Evolutionary conservation across 1,140 invertebrate genomes (phyloP), one percentile per base, ranked within the genome.

Genomic region (Octopus bimaculoides): DNA sequence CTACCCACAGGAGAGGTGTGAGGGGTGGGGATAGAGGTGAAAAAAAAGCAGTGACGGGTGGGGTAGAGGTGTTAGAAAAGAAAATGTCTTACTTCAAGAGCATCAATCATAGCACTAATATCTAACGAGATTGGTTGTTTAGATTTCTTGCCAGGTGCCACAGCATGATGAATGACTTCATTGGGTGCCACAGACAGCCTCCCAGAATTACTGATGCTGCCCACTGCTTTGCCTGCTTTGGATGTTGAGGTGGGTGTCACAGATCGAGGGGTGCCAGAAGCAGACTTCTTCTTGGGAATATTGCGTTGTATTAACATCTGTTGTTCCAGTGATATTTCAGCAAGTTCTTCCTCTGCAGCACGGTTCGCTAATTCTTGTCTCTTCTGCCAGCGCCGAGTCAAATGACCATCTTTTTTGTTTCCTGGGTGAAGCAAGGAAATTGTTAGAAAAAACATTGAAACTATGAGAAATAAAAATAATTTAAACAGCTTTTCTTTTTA

Each of bases 241-340:
- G 80, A 77, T 52, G 69, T 56, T 41, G 77, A 74, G 5, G 52
- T 6, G 5, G 61, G 61, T 61, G 20, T 78, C 14, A 54, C 6
- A 4, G 77, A 12, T 20, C n/a, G 41, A 14, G 75, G 55, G 20
- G 66, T 52, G 7, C 56, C 20, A 10, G 26, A 17, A 14, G n/a
- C n/a, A 53, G 66, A 17, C 26, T 71, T 71, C 53, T 79, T 81
- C 66, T 20, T 79, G 54, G 69, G 75, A 4, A 85, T 82, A 76
- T 84, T 84, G 12, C 88, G 78, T 56, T 87, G 87, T 71, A 81
- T 85, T 61, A 89, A 79, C 83, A 88, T 85, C 74, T 89, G 84
- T 79, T 89, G 87, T 79, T 89, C 88, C 26, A 89, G 80, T 8
- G 83, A 83, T 52, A 89, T 89, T 79, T 89, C 88, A 0, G 86